phyloP scores from a whole-genome alignment of 2,888 invertebrate genomes.

The Hypolimnas misippus region DNA sequence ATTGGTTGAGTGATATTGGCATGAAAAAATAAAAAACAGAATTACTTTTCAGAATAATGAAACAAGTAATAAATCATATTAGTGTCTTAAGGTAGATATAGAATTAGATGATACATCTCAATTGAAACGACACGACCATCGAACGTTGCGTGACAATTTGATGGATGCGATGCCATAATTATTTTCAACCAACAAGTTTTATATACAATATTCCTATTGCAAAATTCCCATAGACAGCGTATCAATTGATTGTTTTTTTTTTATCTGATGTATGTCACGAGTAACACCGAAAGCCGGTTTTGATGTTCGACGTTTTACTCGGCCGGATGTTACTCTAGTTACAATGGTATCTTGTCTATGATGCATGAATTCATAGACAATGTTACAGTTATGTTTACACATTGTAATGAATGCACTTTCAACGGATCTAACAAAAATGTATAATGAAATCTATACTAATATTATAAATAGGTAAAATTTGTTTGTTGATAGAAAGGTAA shows the following conservation, averaged over 20 bases:
- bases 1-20: no score
- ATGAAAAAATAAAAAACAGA: no score
- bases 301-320: slow-evolving; percentile 23
- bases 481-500: no score
- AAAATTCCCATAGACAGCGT: not conserved
- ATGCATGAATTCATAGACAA: not conserved
- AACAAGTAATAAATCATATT: no score
- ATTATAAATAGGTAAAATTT: no score
- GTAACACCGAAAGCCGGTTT: slow-evolving; percentile 26
- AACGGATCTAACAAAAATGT: no score
- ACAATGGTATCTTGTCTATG: slow-evolving; percentile 20
- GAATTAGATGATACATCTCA: no score
- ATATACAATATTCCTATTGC: not conserved
- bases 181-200: not conserved
- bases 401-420: no score
- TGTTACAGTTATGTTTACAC: not conserved
- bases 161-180: not conserved
- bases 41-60: no score
- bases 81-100: no score
- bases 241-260: slow-evolving; percentile 8
- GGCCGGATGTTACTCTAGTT: slow-evolving; percentile 28
- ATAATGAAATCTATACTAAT: no score
- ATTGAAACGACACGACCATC: not conserved
- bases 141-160: not conserved
- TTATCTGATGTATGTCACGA: slow-evolving; percentile 26